Conservation (phyloP, 2,797 vertebrate genomes). For the Falco biarmicus region DNA sequence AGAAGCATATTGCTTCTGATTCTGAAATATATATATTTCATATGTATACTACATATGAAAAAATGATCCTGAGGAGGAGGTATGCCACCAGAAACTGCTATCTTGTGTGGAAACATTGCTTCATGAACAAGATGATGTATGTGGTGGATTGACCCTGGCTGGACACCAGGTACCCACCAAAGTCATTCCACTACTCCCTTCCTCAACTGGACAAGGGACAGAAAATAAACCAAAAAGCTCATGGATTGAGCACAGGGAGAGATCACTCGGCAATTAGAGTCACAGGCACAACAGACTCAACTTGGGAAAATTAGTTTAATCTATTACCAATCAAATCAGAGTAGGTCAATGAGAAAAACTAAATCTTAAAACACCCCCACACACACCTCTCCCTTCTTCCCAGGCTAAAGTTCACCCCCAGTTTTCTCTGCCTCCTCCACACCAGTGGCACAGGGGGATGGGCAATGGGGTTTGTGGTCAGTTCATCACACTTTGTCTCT, state of each 20-base stretch:
- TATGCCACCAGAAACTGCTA: not conserved
- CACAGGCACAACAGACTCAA: rapidly evolving
- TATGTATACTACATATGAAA: not conserved
- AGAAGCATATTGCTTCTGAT: not conserved
- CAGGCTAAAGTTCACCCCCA: too few species aligned
- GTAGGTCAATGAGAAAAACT: not conserved
- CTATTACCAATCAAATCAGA: not conserved
- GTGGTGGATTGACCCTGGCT: not conserved
- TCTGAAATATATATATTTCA: too few species aligned
- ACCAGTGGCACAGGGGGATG: not conserved
- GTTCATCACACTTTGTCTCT: too few species aligned
- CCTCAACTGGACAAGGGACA: not conserved
- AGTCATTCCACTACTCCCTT: rapidly evolving
- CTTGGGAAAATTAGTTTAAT: not conserved
- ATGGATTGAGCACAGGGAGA: not conserved
- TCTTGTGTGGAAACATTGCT: not conserved
- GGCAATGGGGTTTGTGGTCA: not conserved
- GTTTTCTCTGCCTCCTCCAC: not conserved
- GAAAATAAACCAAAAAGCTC: not conserved
- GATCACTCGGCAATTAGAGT: rapidly evolving
- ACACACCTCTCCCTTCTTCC: not conserved
- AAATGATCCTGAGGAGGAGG: not conserved
- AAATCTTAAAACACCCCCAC: not conserved
- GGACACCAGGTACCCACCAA: not conserved
- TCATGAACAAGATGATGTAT: not conserved